phyloP scores from a whole-genome alignment of 2,797 vertebrate species.

The Silurus lanzhouensis region DNA sequence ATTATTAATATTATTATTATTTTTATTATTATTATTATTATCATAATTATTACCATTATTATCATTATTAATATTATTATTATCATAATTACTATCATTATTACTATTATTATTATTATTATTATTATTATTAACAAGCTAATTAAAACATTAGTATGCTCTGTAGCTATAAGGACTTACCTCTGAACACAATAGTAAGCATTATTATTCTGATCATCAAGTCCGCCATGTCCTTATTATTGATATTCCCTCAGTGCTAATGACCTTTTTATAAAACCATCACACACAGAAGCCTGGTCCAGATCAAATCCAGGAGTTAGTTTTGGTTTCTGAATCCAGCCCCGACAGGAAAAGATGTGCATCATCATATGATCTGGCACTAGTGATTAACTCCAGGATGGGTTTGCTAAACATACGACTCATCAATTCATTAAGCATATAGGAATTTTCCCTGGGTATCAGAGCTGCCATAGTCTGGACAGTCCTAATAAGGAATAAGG shows the following conservation, averaged over 20 bases:
- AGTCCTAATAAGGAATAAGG: not conserved
- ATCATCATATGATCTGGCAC: conserved; percentile 41
- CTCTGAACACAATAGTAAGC: conserved; percentile 32
- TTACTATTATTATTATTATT: no score
- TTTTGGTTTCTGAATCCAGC: conserved; percentile 42
- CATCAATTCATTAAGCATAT: conserved; percentile 19
- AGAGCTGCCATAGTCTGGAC: not conserved
- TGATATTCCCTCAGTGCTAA: not conserved
- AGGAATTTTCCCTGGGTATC: not conserved
- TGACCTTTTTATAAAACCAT: not conserved
- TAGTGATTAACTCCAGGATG: conserved; percentile 6
- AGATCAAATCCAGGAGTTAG: conserved; percentile 2
- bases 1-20: no score
- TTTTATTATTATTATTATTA: no score
- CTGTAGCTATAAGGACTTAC: conserved; percentile 13
- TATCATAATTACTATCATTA: no score
- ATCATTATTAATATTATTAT: no score
- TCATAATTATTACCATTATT: no score
- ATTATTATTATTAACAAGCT: no score
- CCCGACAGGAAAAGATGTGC: conserved; percentile 17
- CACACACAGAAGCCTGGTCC: not conserved
- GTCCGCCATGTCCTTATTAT: not conserved
- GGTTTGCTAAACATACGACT: conserved; percentile 17
- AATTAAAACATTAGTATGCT: not conserved
- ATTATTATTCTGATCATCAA: conserved; percentile 22